Conservation (phyloP, 2,113 vertebrate genomes). For the Girardinichthys multiradiatus region DNA sequence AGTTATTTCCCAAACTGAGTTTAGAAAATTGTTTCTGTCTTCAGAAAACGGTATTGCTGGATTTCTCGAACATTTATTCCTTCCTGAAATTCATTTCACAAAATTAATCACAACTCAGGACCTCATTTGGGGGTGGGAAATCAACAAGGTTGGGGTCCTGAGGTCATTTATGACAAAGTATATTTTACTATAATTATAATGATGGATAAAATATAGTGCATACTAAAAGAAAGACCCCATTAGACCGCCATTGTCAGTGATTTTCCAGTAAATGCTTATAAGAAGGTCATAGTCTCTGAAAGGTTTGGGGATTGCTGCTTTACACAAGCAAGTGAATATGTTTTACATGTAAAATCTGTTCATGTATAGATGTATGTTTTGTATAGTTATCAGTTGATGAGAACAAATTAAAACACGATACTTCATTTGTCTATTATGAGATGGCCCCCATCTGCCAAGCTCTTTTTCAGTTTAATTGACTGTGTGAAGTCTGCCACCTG, state of each 20-base stretch:
- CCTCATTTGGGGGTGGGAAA: too few species aligned
- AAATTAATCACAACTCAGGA: neutral
- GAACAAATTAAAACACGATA: neutral
- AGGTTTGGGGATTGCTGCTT: neutral
- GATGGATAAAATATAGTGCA: too few species aligned
- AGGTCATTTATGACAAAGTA: too few species aligned
- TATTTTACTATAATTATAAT: too few species aligned
- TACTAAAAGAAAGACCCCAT: too few species aligned
- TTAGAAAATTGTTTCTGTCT: neutral
- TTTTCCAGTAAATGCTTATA: too few species aligned
- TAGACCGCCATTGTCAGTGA: too few species aligned
- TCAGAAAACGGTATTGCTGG: neutral
- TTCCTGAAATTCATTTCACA: neutral
- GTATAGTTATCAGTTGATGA: neutral
- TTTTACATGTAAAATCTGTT: neutral
- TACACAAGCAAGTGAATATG: neutral
- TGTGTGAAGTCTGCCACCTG: constrained; percentile 65
- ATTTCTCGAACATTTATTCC: neutral
- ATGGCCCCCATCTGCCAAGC: neutral
- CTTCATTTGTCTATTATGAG: neutral
- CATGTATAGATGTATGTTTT: neutral
- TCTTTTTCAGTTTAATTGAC: neutral
- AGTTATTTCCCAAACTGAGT: neutral
- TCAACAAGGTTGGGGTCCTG: too few species aligned
- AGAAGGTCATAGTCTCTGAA: neutral